Conservation (phyloP, 2,888 invertebrate species). For the Ametastegia equiseti region DNA sequence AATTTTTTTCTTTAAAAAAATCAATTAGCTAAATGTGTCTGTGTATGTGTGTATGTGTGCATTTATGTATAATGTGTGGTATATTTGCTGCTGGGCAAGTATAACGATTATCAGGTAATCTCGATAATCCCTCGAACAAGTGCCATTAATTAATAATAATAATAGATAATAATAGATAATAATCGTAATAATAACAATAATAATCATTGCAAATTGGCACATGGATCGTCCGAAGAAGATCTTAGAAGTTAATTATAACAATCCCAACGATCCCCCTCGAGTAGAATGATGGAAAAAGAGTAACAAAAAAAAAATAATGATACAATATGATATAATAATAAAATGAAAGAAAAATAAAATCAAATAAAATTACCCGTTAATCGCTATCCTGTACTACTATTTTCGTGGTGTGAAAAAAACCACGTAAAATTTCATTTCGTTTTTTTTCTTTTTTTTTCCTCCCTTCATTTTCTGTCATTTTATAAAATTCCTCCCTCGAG, state of each 20-base stretch:
- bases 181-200: too few relatives aligned
- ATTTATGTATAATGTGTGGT: too few relatives aligned
- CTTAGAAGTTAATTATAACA: too few relatives aligned
- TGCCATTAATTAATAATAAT: conserved; percentile 5
- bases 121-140: neutral
- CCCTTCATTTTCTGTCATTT: conserved; percentile 39
- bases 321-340: neutral
- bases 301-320: neutral
- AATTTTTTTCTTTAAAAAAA: conserved; percentile 53
- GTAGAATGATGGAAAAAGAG: neutral
- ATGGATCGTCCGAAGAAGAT: neutral
- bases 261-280: neutral
- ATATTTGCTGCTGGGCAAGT: conserved; percentile 64
- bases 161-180: too few relatives aligned
- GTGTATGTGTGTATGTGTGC: too few relatives aligned
- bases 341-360: neutral
- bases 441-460: neutral
- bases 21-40: conserved; percentile 66
- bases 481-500: conserved; percentile 58
- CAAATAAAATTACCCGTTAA: neutral
- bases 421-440: neutral
- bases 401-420: neutral
- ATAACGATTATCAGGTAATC: conserved; percentile 27
- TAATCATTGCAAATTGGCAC: neutral
- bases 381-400: neutral